Evolutionary conservation across 2,888 invertebrate species (phyloP), one percentile per base, ranked within the genome.

Genomic region (Acheta domesticus): DNA sequence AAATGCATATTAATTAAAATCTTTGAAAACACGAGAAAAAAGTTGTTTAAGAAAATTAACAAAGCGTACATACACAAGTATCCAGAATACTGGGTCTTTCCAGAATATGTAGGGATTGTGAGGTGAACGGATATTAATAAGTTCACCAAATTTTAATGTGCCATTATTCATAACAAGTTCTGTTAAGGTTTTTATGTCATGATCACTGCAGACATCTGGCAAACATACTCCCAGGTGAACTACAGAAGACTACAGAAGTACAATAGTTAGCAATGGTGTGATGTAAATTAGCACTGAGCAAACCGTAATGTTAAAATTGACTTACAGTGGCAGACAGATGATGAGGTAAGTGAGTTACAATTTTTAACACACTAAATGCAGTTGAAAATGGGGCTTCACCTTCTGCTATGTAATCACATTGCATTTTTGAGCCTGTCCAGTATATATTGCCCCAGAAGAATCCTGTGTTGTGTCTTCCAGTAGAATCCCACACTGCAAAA

Each of bases 201-300:
- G 85, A 11, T 90, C 89, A 11, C 89, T 87, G 85, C 95, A 95
- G 11, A 91, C 88, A 78, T 89, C 88, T 19, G 95, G 95, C 79
- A 95, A 87, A 85, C 95, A 95, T 19, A 93, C 87, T 0, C 95
- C 95, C 11, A 95, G 88, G 84, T 94, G 92, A 76, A 95, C 87
- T 5, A 91, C 90, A 84, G 93, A n/a, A 62, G 20, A 1, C 76
- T 23, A 23, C 76, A 76, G 11, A n/a, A 76, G 76, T 48, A 62
- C 16, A 62, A 16, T 62, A 62, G 4, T 62, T 14, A 23, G n/a
- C 23, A n/a, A 19, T 16, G 75, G 20, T 11, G 49, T 16, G 49
- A 49, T 49, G 77, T 49, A 16, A 49, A 48, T 23, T 49, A 49
- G 49, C 74, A 50, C 5, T 8, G 36, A 8, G 36, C 8, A 36